Percentiles rank a stretch among this genome's conserved stretches.
These are phyloP conservation scores for Tachina grossa DNA, from an alignment of 2,888 invertebrate genomes.

Conservation along the genomic window DNA sequence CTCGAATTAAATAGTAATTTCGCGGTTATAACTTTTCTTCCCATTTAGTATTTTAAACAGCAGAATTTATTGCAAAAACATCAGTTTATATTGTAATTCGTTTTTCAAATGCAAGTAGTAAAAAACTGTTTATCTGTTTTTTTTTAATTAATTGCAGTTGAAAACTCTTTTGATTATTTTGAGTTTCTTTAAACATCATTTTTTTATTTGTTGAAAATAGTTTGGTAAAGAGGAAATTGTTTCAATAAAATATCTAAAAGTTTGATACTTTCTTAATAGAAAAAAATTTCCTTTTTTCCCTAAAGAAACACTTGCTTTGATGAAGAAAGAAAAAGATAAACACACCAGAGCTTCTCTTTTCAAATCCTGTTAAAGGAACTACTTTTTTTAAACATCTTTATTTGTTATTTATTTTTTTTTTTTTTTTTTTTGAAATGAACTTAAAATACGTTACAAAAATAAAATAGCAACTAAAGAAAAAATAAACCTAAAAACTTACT, in stretches of 20 bases:
- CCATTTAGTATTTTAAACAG: neutral
- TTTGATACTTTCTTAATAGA: conserved; percentile 16
- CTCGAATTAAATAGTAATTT: too few species aligned
- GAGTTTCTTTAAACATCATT: conserved; percentile 28
- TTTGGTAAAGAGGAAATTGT: conserved; percentile 56
- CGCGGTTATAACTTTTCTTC: neutral
- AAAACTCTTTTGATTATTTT: conserved; percentile 37
- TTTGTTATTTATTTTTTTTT: conserved; percentile 33
- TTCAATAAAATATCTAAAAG: conserved; percentile 48
- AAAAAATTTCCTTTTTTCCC: conserved; percentile 9
- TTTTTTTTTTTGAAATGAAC: conserved; percentile 8
- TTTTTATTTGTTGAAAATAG: conserved; percentile 32
- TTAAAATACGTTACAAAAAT: conserved; percentile 11
- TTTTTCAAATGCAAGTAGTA: neutral
- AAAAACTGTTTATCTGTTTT: neutral
- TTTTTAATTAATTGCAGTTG: neutral
- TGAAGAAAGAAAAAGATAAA: neutral
- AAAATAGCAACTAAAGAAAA: conserved; percentile 32
- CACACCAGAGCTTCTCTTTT: conserved; percentile 37
- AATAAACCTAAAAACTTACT: conserved; percentile 50
- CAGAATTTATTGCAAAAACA: conserved; percentile 21
- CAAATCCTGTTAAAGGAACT: conserved; percentile 49
- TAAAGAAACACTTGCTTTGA: conserved; percentile 26
- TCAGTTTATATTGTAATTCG: conserved; percentile 54
- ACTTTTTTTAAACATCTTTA: conserved; percentile 15